Evolutionary conservation across 2,888 invertebrate genomes (phyloP).

Genomic region (Hyppa rectilinea): DNA sequence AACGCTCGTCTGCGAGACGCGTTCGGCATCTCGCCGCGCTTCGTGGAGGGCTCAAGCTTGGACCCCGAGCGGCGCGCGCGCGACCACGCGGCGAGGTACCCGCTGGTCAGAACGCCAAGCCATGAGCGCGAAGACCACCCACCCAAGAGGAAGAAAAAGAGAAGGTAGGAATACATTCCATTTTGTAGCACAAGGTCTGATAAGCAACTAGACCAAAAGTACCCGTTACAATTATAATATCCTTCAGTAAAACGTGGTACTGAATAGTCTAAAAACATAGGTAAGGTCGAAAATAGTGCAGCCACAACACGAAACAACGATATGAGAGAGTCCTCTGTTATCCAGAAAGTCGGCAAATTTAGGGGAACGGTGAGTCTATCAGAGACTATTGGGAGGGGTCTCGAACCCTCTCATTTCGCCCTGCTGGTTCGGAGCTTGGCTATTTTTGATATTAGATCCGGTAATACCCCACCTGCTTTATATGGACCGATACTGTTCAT

Average conservation of each 20-base stretch:
- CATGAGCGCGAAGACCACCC: constrained; percentile 89
- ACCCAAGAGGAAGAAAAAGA: constrained; percentile 93
- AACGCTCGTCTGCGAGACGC: constrained; percentile 98
- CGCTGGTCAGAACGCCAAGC: constrained; percentile 94
- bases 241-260: not conserved
- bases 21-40: constrained; percentile 98
- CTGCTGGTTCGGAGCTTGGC: not conserved
- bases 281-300: constrained; percentile 11
- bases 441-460: constrained; percentile 12
- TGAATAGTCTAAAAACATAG: not conserved
- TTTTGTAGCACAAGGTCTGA: constrained; percentile 6
- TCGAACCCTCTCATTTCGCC: too few species aligned
- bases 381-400: too few species aligned
- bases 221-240: not conserved
- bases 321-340: too few species aligned
- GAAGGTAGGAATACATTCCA: constrained; percentile 88
- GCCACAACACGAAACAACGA: constrained; percentile 8
- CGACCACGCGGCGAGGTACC: constrained; percentile 91
- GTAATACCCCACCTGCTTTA: constrained; percentile 24
- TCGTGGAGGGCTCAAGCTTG: constrained; percentile 98
- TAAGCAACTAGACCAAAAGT: constrained; percentile 5
- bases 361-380: not conserved
- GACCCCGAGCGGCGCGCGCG: constrained; percentile 93
- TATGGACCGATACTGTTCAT: constrained; percentile 27
- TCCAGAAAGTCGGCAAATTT: not conserved